phyloP scores from a whole-genome alignment of 1,140 invertebrate species.

The Drosophila insularis region DNA sequence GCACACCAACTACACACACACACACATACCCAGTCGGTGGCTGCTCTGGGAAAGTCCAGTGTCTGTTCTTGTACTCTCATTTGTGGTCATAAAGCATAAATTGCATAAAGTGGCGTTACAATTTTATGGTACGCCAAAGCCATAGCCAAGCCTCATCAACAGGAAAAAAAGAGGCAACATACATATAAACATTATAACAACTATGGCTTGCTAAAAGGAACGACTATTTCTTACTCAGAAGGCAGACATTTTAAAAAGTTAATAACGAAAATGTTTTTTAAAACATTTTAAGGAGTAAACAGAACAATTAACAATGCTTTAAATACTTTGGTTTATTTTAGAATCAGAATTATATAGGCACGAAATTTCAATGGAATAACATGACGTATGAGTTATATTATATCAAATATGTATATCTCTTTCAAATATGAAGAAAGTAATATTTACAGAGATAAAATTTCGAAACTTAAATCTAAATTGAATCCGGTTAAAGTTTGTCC shows the following conservation, averaged over 20 bases:
- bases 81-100: conserved; percentile 81
- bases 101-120: conserved; percentile 77
- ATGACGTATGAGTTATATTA: background rate
- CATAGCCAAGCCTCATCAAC: conserved; percentile 48
- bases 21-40: conserved; percentile 6
- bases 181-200: background rate
- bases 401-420: no score
- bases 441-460: no score
- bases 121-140: conserved; percentile 73
- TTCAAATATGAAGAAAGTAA: no score
- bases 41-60: background rate
- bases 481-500: conserved; percentile 51
- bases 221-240: conserved; percentile 33
- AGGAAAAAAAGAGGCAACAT: conserved; percentile 13
- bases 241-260: background rate
- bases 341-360: no score
- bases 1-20: conserved; percentile 9
- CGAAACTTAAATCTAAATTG: no score
- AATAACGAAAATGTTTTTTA: no score
- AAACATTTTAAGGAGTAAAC: no score
- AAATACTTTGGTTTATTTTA: no score
- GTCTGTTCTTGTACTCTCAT: conserved; percentile 57
- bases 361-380: background rate
- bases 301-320: no score
- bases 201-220: background rate